Evolutionary conservation across 2,113 vertebrate species (phyloP).

Genomic region (Illadopsis cleaveri): DNA sequence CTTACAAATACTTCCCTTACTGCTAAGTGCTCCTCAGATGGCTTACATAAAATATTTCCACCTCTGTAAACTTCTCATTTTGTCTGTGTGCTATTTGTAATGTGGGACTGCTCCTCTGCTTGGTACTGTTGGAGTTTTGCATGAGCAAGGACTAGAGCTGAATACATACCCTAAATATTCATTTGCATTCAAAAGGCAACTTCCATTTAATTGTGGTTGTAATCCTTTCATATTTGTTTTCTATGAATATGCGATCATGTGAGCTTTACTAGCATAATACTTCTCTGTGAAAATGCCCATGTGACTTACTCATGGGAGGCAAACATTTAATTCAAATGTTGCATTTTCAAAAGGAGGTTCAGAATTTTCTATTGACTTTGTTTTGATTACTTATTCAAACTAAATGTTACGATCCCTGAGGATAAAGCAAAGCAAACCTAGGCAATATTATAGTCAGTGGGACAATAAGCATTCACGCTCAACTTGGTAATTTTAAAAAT

Average conservation of each 20-base stretch:
- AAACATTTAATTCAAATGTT: slow-evolving; percentile 3
- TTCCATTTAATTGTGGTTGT: not conserved
- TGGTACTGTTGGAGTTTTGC: not conserved
- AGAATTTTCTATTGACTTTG: not conserved
- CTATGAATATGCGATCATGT: not conserved
- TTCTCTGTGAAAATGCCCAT: slow-evolving; percentile 15
- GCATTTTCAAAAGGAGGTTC: not conserved
- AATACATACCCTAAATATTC: not conserved
- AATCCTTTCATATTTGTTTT: slow-evolving; percentile 37
- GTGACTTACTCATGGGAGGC: not conserved
- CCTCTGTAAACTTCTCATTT: not conserved
- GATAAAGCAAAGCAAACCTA: not conserved
- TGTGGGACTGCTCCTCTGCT: not conserved
- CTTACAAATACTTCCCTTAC: not conserved
- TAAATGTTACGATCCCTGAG: not conserved
- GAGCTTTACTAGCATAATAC: not conserved
- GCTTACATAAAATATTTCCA: not conserved
- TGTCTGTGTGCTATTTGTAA: not conserved
- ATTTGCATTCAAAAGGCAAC: slow-evolving; percentile 16
- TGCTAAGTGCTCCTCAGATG: not conserved
- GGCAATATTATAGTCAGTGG: not conserved
- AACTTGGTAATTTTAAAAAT: not conserved
- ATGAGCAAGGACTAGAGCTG: not conserved
- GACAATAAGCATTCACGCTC: not conserved
- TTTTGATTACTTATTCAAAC: not conserved